These are phyloP conservation scores for Ochropacha duplaris DNA, from an alignment of 2,888 invertebrate species.

Conservation along the genomic window DNA sequence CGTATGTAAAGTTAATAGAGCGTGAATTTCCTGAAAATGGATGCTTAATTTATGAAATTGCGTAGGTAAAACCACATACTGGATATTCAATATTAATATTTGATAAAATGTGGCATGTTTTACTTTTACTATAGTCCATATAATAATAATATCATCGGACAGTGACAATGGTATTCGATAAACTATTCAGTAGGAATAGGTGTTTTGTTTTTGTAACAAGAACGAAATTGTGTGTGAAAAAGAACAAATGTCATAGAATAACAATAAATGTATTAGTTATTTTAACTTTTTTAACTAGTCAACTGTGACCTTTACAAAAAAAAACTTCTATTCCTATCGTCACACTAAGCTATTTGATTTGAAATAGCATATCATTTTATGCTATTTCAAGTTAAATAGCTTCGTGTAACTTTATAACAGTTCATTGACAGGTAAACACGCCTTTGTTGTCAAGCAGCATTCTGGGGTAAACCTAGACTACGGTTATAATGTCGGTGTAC, in stretches of 20 bases:
- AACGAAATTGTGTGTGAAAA: no score
- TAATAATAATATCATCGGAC: neutral
- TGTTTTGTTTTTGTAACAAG: no score
- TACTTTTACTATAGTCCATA: neutral
- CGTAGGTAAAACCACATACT: neutral
- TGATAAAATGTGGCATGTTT: neutral
- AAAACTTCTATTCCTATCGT: no score
- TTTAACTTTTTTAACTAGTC: no score
- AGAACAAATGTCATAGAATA: no score
- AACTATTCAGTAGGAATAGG: no score
- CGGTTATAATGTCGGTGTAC: neutral
- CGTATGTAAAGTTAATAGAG: neutral
- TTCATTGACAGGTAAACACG: neutral
- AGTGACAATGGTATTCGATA: no score
- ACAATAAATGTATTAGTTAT: no score
- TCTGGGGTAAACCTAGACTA: neutral
- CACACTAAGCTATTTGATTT: no score
- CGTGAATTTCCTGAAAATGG: neutral
- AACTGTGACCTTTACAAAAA: no score
- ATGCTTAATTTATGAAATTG: neutral
- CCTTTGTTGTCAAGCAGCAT: neutral
- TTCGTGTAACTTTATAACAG: neutral
- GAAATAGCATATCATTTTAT: neutral
- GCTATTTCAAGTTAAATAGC: neutral
- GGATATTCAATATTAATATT: neutral